phyloP scores from a whole-genome alignment of 2,797 vertebrate genomes.

The Prionace glauca region DNA sequence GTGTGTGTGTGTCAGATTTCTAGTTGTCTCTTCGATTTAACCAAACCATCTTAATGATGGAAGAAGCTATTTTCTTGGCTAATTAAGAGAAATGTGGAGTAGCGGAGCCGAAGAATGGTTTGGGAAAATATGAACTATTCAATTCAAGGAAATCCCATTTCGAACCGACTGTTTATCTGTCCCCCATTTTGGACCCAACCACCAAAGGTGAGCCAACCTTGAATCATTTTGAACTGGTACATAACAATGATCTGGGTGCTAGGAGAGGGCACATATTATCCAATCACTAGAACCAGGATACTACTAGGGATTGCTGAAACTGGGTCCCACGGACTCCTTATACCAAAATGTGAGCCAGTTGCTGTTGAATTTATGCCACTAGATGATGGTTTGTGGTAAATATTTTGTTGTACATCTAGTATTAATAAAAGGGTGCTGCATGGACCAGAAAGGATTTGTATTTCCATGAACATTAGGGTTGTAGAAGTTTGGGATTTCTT shows the following conservation, averaged over 20 bases:
- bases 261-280: constrained; percentile 2
- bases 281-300: constrained; percentile 12
- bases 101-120: background rate
- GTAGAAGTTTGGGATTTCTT: background rate
- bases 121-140: background rate
- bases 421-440: background rate
- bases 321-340: constrained; percentile 23
- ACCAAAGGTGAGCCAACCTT: background rate
- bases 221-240: background rate
- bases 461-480: constrained; percentile 1
- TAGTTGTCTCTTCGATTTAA: constrained; percentile 2
- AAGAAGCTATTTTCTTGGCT: constrained; percentile 5
- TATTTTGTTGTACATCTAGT: constrained; percentile 25
- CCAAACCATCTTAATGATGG: background rate
- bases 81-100: background rate
- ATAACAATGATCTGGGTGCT: background rate
- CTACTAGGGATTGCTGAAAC: constrained; percentile 1
- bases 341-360: constrained; percentile 15
- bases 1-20: background rate
- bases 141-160: background rate
- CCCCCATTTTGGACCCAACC: background rate
- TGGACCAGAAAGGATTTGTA: constrained; percentile 16
- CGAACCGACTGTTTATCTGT: no score
- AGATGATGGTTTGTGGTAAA: constrained; percentile 29
- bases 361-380: constrained; percentile 2